Percentiles rank a stretch among this genome's conserved stretches.
These are phyloP conservation scores for Todiramphus chloris DNA, from an alignment of 2,113 vertebrate genomes.

Conservation along the genomic window DNA sequence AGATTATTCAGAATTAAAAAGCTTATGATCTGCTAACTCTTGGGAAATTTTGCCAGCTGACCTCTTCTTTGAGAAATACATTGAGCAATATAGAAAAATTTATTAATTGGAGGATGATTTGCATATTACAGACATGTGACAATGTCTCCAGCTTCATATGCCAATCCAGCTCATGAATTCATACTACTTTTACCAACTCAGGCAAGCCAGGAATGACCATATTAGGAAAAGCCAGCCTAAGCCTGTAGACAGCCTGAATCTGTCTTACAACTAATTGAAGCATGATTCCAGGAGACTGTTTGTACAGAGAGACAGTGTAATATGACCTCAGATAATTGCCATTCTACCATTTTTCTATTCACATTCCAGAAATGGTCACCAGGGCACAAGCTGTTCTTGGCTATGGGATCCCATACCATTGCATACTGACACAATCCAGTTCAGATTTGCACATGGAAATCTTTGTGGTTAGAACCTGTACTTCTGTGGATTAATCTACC, in stretches of 20 bases:
- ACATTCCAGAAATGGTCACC: background rate
- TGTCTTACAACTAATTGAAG: background rate
- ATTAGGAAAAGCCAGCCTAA: background rate
- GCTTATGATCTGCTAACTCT: background rate
- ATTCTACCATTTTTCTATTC: background rate
- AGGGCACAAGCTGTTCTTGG: constrained; percentile 26
- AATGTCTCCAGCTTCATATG: background rate
- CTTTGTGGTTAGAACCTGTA: constrained; percentile 48
- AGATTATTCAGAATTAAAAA: background rate
- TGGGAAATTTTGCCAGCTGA: background rate
- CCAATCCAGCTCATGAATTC: background rate
- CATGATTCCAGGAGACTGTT: background rate
- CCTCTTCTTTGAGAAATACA: background rate
- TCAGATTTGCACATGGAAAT: constrained; percentile 42
- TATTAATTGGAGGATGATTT: background rate
- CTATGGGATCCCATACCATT: background rate
- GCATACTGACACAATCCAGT: background rate
- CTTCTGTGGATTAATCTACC: constrained; percentile 36
- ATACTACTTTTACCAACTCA: background rate
- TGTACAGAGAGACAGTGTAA: background rate
- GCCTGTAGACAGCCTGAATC: background rate
- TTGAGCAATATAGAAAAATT: background rate
- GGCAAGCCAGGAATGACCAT: background rate
- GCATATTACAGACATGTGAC: background rate
- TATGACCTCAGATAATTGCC: background rate